These are phyloP conservation scores for Erebia ligea DNA, from an alignment of 2,888 invertebrate species.

Conservation along the genomic window DNA sequence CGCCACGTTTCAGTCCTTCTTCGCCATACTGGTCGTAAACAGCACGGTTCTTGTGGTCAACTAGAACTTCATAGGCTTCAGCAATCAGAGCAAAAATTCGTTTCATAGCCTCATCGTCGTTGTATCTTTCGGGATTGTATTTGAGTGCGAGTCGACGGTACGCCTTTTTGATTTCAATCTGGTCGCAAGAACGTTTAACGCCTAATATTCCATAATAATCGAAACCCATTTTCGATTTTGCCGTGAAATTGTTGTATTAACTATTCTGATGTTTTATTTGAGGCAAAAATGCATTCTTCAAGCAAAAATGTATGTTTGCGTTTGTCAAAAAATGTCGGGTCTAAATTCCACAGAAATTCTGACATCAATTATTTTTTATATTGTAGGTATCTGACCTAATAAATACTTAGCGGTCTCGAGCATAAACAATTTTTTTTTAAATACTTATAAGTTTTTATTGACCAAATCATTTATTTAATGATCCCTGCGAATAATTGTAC, in stretches of 20 bases:
- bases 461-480: no score
- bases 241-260: neutral
- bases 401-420: neutral
- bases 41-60: conserved; percentile 86
- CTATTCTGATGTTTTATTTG: neutral
- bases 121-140: conserved; percentile 83
- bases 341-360: no score
- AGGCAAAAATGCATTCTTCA: neutral
- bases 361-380: no score
- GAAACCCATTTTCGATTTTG: conserved; percentile 53
- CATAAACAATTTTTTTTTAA: no score
- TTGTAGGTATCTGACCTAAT: neutral
- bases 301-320: neutral
- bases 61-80: conserved; percentile 92
- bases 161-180: conserved; percentile 88
- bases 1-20: conserved; percentile 91
- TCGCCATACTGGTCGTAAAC: conserved; percentile 96
- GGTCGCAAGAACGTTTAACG: conserved; percentile 85
- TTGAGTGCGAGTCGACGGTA: conserved; percentile 82
- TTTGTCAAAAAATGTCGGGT: neutral
- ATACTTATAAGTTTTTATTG: no score
- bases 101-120: conserved; percentile 71
- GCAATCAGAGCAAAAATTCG: conserved; percentile 85
- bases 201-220: conserved; percentile 92
- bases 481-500: no score